Percentiles rank a stretch among this genome's conserved stretches.
These are phyloP conservation scores for Epinotia brunnichana DNA, from an alignment of 2,888 invertebrate genomes.

Conservation along the genomic window DNA sequence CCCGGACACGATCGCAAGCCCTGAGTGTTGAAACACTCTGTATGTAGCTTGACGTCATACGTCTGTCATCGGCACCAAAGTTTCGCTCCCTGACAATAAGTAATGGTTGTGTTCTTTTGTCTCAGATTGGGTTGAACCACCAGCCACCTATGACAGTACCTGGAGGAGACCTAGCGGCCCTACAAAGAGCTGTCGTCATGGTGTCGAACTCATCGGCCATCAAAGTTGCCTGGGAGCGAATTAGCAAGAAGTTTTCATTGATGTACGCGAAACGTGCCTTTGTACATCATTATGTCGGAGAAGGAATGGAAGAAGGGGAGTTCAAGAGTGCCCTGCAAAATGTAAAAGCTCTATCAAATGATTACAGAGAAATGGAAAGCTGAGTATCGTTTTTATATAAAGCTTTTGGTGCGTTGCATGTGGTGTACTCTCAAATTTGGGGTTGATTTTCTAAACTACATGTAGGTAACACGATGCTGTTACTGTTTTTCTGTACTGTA, in stretches of 20 bases:
- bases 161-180: conserved; percentile 89
- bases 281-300: conserved; percentile 92
- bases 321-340: conserved; percentile 86
- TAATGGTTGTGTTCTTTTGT: conserved; percentile 8
- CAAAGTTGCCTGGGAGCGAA: conserved; percentile 90
- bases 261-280: conserved; percentile 94
- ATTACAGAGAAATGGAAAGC: conserved; percentile 87
- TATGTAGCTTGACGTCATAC: no score
- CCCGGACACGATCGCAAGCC: no score
- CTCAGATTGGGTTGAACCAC: conserved; percentile 88
- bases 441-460: not conserved
- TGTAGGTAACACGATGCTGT: not conserved
- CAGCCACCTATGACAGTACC: conserved; percentile 90
- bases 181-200: conserved; percentile 92
- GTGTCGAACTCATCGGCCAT: conserved; percentile 92
- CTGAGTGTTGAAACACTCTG: no score
- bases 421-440: not conserved
- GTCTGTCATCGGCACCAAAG: no score
- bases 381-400: conserved; percentile 49
- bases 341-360: conserved; percentile 85
- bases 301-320: conserved; percentile 88
- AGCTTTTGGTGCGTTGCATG: not conserved
- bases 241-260: conserved; percentile 90
- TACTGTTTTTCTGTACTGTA: conserved; percentile 2
- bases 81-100: not conserved